Evolutionary conservation across 2,113 vertebrate genomes (phyloP).

Genomic region (Mystacornis crossleyi): DNA sequence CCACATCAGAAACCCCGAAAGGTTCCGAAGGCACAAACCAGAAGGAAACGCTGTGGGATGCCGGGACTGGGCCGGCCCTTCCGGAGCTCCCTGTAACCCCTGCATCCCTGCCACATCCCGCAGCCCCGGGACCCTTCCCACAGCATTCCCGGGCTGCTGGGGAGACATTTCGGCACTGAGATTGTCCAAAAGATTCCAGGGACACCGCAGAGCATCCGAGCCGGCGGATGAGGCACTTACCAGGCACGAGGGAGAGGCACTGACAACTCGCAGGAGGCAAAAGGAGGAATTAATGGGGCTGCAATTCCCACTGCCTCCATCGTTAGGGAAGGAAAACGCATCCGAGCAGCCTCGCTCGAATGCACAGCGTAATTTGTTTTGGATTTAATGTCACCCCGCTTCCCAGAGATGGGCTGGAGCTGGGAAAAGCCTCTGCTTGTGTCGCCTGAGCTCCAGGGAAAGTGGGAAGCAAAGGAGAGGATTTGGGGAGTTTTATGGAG

Average conservation of each 20-base stretch:
- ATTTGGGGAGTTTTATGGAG: neutral
- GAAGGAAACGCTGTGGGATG: neutral
- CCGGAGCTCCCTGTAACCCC: neutral
- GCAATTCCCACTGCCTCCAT: slow-evolving; percentile 11
- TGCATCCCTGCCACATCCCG: neutral
- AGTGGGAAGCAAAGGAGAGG: neutral
- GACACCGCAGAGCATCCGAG: neutral
- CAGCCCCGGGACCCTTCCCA: neutral
- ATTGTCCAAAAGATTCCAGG: neutral
- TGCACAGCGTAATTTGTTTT: neutral
- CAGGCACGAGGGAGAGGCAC: neutral
- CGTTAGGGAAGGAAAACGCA: neutral
- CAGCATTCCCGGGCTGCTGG: neutral
- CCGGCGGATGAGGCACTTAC: neutral
- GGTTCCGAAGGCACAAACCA: neutral
- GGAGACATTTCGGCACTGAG: neutral
- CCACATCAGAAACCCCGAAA: neutral
- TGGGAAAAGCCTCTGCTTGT: neutral
- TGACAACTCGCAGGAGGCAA: neutral
- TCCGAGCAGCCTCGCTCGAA: neutral
- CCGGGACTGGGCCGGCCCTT: neutral
- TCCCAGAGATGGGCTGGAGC: neutral
- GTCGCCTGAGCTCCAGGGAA: fast-evolving
- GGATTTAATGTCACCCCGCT: neutral
- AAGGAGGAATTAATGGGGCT: neutral